Conservation (phyloP, 2,113 vertebrate species). For the Chinchilla lanigera region DNA sequence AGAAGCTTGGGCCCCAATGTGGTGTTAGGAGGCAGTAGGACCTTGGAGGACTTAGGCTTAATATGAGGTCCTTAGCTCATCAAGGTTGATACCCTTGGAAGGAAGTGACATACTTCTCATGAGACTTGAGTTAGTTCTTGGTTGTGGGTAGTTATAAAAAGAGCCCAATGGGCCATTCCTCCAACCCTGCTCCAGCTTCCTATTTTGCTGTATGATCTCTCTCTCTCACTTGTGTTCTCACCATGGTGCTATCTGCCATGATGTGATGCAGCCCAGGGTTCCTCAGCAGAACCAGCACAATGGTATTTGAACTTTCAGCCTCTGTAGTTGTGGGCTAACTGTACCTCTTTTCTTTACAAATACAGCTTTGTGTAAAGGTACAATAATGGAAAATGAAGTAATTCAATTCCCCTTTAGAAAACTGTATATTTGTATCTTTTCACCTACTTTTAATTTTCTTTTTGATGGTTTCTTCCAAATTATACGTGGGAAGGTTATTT, state of each 20-base stretch:
- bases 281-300: not conserved
- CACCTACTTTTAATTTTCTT: not conserved
- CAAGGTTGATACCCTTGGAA: not conserved
- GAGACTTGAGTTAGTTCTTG: not conserved
- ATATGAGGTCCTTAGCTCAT: not conserved
- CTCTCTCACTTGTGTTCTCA: not conserved
- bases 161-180: not conserved
- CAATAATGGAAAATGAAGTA: not conserved
- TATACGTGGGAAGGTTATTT: not conserved
- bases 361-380: not conserved
- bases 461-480: not conserved
- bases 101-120: not conserved
- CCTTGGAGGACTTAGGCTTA: not conserved
- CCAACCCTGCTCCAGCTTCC: not conserved
- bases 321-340: not conserved
- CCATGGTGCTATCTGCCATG: not conserved
- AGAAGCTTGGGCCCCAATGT: not conserved
- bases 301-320: not conserved
- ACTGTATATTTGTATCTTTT: not conserved
- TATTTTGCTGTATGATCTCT: too few relatives aligned
- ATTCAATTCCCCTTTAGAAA: not conserved
- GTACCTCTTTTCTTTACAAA: not conserved
- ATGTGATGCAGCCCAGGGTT: not conserved
- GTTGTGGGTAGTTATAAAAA: not conserved
- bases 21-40: not conserved